Evolutionary conservation across 2,797 vertebrate genomes (phyloP).

Genomic region (Enteromius argenteus): DNA sequence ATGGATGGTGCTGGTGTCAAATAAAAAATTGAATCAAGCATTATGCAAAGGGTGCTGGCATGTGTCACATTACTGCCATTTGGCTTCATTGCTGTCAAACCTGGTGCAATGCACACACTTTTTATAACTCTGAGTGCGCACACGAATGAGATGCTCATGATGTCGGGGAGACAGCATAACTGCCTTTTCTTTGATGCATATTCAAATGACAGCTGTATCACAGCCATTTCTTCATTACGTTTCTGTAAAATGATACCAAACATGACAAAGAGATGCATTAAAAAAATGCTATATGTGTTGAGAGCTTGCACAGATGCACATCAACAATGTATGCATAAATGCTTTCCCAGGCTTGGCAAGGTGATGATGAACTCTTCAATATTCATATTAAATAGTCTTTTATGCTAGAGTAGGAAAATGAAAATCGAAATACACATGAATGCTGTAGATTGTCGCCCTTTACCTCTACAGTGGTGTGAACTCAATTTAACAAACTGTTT

Average conservation of each 20-base stretch:
- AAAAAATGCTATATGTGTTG: neutral
- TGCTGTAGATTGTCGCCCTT: neutral
- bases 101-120: neutral
- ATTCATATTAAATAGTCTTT: neutral
- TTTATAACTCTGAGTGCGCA: neutral
- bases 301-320: neutral
- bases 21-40: neutral
- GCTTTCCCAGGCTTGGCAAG: neutral
- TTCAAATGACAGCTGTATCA: neutral
- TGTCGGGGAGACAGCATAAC: neutral
- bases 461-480: neutral
- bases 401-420: neutral
- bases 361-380: neutral
- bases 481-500: neutral
- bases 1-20: neutral
- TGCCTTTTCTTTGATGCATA: neutral
- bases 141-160: neutral
- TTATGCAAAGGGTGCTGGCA: neutral
- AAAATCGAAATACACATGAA: neutral
- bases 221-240: neutral
- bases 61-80: neutral
- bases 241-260: slow-evolving; percentile 16
- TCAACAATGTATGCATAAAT: neutral
- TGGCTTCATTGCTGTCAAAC: slow-evolving; percentile 6
- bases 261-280: neutral